Evolutionary conservation across 2,888 invertebrate species (phyloP).

Genomic region (Spialia ferax): DNA sequence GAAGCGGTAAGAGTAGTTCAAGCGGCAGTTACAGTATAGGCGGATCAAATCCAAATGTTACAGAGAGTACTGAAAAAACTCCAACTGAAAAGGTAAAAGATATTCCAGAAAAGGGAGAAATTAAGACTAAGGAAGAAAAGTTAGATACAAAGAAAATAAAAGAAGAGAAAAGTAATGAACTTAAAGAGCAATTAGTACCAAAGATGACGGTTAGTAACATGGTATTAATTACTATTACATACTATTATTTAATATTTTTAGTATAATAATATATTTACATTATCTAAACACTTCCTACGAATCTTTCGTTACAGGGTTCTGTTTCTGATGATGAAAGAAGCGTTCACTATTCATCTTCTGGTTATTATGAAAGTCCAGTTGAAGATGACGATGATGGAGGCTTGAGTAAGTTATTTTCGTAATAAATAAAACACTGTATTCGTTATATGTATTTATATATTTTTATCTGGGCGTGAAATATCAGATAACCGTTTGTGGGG

Average conservation of each 20-base stretch:
- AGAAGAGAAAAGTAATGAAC: slow-evolving; percentile 47
- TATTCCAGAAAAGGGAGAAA: slow-evolving; percentile 59
- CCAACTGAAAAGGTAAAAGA: slow-evolving; percentile 64
- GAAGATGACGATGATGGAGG: slow-evolving; percentile 88
- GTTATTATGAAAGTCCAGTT: slow-evolving; percentile 91
- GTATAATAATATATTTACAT: too few relatives aligned
- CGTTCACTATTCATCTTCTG: slow-evolving; percentile 91
- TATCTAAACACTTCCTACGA: background rate
- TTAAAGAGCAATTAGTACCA: slow-evolving; percentile 72
- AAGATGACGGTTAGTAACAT: slow-evolving; percentile 70
- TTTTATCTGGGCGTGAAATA: too few relatives aligned
- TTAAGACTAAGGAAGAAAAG: slow-evolving; percentile 58
- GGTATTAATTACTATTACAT: background rate
- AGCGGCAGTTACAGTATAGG: slow-evolving; percentile 83
- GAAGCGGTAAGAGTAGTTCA: slow-evolving; percentile 82
- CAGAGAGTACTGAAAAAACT: slow-evolving; percentile 67
- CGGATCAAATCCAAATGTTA: slow-evolving; percentile 78
- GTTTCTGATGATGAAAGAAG: slow-evolving; percentile 90
- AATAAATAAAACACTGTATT: background rate
- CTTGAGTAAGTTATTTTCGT: slow-evolving; percentile 67
- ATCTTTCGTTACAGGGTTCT: slow-evolving; percentile 75
- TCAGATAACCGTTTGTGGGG: too few relatives aligned
- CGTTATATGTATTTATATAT: too few relatives aligned
- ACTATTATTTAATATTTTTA: background rate
- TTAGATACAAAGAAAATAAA: slow-evolving; percentile 53